Base-by-base conservation (phyloP, 2,113 vertebrate species). In the Microcebus ravelobensis region DNA sequence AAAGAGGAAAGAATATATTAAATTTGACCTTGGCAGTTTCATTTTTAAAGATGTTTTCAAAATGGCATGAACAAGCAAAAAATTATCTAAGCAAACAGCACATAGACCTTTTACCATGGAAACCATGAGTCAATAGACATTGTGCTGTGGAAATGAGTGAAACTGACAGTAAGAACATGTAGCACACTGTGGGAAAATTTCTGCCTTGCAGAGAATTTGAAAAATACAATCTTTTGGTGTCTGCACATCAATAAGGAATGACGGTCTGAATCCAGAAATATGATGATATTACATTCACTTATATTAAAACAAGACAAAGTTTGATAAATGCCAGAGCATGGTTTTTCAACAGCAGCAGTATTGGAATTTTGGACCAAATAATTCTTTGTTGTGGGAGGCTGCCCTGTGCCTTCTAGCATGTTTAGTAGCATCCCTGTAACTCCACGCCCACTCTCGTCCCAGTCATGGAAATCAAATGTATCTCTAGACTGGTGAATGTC, bases 21-120 rank as follows among this genome's bases (percentile, higher is more conserved):
- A 83, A 93, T 74, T 94, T 95, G 95, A 95, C 96, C 87, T 90
- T 94, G 89, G 79, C 79, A 67, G 13, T 84, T 91, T 90, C 45
- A 71, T 59, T 97, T 95, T 76, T 31, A 13, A 81, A 90, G 85
- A 87, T 85, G 39, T 50, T 96, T 97, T 96, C 65, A 93, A 95
- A 93, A 95, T 94, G 92, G n/a, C 70, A 93, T 25, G 79, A 95
- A 87, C 68, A 95, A 94, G 93, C 36, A 92, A 91, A 96, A 97
- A 82, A 90, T 96, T 76, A 96, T 93, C 77, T 74, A 81, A 95
- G 95, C 91, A 94, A 91, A 95, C 71, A 95, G 80, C 90, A 93
- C 91, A 89, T 29, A 86, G 89, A 80, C 39, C 50, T 83, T 97
- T 97, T 85, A 79, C 96, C 96, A 95, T 98, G 96, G 97, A 97